Conservation (phyloP, 1,140 invertebrate genomes). For the Pemphigus obesinymphae region DNA sequence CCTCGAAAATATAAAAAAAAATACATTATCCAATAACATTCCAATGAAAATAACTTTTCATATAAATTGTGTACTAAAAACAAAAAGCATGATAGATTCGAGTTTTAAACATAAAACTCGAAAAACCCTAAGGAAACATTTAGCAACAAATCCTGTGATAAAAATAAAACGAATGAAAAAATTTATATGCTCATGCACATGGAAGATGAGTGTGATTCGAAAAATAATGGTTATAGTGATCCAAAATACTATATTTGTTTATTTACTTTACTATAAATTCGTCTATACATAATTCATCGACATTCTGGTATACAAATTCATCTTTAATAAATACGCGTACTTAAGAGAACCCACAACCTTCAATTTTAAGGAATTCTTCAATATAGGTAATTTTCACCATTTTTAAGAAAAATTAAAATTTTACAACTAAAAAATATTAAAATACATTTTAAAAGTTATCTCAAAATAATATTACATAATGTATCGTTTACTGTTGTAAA, state of each 20-base stretch:
- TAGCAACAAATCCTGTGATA: neutral
- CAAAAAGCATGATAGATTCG: neutral
- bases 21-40: neutral
- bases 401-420: no score
- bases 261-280: neutral
- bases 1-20: neutral
- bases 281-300: neutral
- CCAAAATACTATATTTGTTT: neutral
- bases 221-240: no score
- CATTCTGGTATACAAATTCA: no score
- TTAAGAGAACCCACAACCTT: no score
- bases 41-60: neutral
- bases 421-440: no score
- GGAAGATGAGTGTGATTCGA: no score
- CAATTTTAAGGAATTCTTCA: no score
- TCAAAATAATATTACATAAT: no score
- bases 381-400: no score
- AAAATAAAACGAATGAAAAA: neutral
- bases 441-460: no score
- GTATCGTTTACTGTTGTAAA: no score
- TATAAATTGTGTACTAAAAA: neutral
- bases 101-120: neutral
- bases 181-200: neutral
- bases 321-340: neutral
- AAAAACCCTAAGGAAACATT: neutral